phyloP scores from a whole-genome alignment of 64 coral and sea anemone species.

The Pocillopora damicornis region DNA sequence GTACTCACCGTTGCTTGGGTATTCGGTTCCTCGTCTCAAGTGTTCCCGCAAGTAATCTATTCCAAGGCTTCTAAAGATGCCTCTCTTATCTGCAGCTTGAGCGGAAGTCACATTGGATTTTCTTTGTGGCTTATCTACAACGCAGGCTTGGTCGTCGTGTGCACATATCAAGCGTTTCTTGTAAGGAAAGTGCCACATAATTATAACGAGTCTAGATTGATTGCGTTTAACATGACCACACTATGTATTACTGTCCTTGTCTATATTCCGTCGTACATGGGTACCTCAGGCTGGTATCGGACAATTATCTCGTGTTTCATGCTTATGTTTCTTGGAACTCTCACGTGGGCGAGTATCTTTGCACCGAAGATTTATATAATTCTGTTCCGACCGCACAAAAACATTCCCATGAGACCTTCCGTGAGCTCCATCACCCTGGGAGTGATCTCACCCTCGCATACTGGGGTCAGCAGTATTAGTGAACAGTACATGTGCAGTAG shows the following conservation, averaged over 20 bases:
- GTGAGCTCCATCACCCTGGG: constrained; percentile 59
- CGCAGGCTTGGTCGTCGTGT: constrained; percentile 59
- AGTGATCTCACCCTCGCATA: constrained; percentile 38
- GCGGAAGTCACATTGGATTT: constrained; percentile 52
- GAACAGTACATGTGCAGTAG: constrained; percentile 23
- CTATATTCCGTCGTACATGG: constrained; percentile 71
- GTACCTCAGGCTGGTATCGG: constrained; percentile 69
- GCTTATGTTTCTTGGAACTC: constrained; percentile 55
- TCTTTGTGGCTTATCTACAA: constrained; percentile 76
- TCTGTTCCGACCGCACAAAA: constrained; percentile 67
- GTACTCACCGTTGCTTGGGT: constrained; percentile 53
- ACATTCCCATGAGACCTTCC: constrained; percentile 68
- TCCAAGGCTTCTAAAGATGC: constrained; percentile 35
- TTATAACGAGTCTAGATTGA: constrained; percentile 74
- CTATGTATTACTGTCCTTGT: constrained; percentile 69
- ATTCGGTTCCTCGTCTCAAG: constrained; percentile 29
- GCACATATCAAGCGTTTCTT: constrained; percentile 67
- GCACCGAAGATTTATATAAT: constrained; percentile 73
- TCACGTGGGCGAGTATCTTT: constrained; percentile 70
- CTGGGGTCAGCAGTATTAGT: background rate
- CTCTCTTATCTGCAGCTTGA: constrained; percentile 45
- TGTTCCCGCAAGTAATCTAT: constrained; percentile 18
- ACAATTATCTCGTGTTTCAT: constrained; percentile 59
- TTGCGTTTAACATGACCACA: constrained; percentile 73
- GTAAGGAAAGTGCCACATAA: constrained; percentile 69